Conservation (phyloP, 2,888 invertebrate genomes). For the Apoderus coryli region DNA sequence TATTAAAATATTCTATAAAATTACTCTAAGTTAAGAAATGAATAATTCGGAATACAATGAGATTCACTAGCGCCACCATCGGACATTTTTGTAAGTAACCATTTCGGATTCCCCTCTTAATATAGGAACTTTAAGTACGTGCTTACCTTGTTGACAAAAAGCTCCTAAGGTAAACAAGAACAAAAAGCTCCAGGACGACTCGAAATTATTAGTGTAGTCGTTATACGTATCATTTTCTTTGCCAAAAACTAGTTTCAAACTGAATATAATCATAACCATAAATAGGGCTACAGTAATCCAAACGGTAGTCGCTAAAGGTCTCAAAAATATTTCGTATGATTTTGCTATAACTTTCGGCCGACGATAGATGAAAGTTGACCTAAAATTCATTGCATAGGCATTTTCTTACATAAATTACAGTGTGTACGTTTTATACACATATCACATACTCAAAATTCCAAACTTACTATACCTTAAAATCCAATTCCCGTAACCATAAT, state of each 20-base stretch:
- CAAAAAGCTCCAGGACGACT: constrained; percentile 35
- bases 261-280: constrained; percentile 20
- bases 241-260: constrained; percentile 21
- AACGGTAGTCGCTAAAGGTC: constrained; percentile 42
- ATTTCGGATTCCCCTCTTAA: no score
- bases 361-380: constrained; percentile 51
- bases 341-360: constrained; percentile 46
- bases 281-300: constrained; percentile 36
- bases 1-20: no score
- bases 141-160: constrained; percentile 28
- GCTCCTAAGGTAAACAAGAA: constrained; percentile 31
- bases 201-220: constrained; percentile 17
- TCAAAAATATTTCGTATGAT: constrained; percentile 46
- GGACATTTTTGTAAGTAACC: no score
- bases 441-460: neutral
- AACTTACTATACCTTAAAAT: constrained; percentile 37
- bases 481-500: constrained; percentile 44
- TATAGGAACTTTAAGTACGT: no score
- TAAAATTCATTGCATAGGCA: constrained; percentile 23
- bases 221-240: constrained; percentile 16
- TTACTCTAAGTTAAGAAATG: no score
- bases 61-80: no score
- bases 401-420: no score
- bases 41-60: no score
- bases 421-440: no score